Conservation (phyloP, 2,113 vertebrate genomes). For the Bucco capensis region DNA sequence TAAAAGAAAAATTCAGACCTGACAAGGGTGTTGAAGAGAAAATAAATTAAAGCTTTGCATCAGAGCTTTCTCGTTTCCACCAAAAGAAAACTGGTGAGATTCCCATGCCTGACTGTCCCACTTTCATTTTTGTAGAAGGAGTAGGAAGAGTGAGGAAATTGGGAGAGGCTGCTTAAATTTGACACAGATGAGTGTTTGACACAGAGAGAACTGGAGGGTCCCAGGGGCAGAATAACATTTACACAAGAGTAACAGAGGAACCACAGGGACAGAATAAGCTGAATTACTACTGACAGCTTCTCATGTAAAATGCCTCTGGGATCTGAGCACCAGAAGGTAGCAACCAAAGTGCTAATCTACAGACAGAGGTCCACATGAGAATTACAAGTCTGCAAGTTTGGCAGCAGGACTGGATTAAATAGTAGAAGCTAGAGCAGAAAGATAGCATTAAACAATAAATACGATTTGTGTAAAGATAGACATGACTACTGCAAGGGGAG, state of each 20-base stretch:
- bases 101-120: not conserved
- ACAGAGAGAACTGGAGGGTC: not conserved
- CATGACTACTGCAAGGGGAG: not conserved
- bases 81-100: not conserved
- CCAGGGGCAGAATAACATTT: not conserved
- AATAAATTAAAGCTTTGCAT: not conserved
- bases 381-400: not conserved
- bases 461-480: not conserved
- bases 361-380: not conserved
- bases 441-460: not conserved
- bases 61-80: not conserved
- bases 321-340: not conserved
- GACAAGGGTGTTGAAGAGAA: not conserved
- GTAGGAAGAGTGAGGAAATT: not conserved
- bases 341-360: not conserved
- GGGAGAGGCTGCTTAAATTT: not conserved
- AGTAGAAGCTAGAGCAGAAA: not conserved
- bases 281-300: not conserved
- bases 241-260: not conserved
- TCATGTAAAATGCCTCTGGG: not conserved
- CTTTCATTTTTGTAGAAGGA: conserved; percentile 3
- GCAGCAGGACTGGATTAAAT: not conserved
- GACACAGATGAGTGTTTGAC: not conserved
- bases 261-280: not conserved
- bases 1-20: not conserved